Percentiles rank a stretch among this genome's conserved stretches.
phyloP scores from a whole-genome alignment of 2,888 invertebrate genomes.

The Nasonovia ribisnigri region DNA sequence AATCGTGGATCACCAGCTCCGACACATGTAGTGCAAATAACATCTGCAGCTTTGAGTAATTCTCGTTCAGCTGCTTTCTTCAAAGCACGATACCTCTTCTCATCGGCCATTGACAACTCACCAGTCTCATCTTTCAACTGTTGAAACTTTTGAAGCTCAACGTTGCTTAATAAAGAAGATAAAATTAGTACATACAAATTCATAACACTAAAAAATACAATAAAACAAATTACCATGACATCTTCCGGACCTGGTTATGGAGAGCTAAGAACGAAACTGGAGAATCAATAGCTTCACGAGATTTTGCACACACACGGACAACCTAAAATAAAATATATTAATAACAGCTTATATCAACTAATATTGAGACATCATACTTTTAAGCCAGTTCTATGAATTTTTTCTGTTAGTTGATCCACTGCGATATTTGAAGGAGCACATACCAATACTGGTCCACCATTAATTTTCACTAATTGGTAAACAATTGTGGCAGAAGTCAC shows the following conservation, averaged over 20 bases:
- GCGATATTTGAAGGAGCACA: constrained; percentile 99
- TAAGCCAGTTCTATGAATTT: constrained; percentile 96
- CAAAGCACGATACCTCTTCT: constrained; percentile 90
- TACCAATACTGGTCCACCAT: constrained; percentile 93
- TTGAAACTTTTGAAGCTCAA: constrained; percentile 94
- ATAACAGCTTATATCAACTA: background rate
- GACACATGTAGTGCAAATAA: constrained; percentile 98
- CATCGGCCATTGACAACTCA: constrained; percentile 94
- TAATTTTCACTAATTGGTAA: constrained; percentile 95
- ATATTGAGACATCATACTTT: constrained; percentile 74
- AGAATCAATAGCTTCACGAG: constrained; percentile 97
- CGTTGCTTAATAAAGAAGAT: constrained; percentile 71
- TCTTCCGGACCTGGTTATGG: constrained; percentile 96
- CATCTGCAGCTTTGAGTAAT: constrained; percentile 94
- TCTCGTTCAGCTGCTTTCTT: constrained; percentile 93
- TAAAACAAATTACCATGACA: constrained; percentile 78
- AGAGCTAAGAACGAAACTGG: constrained; percentile 96
- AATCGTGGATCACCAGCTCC: constrained; percentile 97
- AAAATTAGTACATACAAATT: background rate
- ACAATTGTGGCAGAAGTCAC: constrained; percentile 99
- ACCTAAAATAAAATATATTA: constrained; percentile 66
- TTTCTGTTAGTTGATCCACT: constrained; percentile 98
- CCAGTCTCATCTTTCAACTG: constrained; percentile 98
- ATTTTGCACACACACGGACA: constrained; percentile 96
- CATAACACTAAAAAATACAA: background rate